Conservation (phyloP, 2,113 vertebrate genomes). For the Barnardius zonarius region DNA sequence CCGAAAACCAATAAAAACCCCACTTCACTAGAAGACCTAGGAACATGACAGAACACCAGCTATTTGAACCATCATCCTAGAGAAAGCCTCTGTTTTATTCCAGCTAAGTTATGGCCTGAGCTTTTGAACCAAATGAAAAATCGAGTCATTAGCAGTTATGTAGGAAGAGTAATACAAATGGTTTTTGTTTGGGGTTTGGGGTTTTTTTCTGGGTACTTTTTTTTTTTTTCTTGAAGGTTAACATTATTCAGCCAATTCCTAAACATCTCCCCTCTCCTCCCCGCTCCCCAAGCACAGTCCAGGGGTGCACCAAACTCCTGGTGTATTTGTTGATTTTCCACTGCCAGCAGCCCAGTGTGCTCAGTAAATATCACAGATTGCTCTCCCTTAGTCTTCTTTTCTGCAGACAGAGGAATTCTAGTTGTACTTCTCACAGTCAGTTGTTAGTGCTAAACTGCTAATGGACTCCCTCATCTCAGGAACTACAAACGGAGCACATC, state of each 20-base stretch:
- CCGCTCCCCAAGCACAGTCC: neutral
- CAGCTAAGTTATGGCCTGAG: neutral
- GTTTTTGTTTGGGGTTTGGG: neutral
- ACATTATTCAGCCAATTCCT: neutral
- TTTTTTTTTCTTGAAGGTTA: neutral
- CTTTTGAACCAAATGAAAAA: neutral
- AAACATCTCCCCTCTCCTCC: neutral
- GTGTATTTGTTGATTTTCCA: neutral
- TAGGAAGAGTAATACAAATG: neutral
- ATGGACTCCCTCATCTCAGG: slow-evolving; percentile 29
- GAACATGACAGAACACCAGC: neutral
- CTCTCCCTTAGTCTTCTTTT: neutral
- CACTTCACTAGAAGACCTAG: neutral
- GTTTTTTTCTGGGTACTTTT: neutral
- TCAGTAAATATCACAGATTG: fast-evolving
- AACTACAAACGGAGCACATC: slow-evolving; percentile 19
- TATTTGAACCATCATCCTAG: neutral
- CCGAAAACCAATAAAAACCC: neutral
- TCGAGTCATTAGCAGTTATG: neutral
- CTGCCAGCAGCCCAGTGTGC: fast-evolving
- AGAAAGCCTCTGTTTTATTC: neutral
- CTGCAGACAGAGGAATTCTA: slow-evolving; percentile 1
- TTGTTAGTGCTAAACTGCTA: slow-evolving; percentile 29
- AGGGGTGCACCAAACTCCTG: neutral
- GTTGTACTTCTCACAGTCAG: neutral